Percentiles rank a stretch among this genome's conserved stretches.
Evolutionary conservation across 2,888 invertebrate genomes (phyloP).

Genomic region (Lochmaea capreae): DNA sequence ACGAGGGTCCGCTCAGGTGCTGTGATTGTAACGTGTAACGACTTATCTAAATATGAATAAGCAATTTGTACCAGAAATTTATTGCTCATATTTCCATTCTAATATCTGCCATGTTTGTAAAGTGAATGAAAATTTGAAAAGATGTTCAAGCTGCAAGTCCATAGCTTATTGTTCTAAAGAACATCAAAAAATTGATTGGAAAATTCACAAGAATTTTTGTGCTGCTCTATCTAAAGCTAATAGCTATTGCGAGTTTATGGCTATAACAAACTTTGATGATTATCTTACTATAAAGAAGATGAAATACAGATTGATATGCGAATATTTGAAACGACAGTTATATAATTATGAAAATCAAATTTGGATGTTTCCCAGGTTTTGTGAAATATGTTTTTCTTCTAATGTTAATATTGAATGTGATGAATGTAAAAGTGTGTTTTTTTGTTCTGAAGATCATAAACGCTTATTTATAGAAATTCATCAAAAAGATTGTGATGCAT

Average conservation of each 20-base stretch:
- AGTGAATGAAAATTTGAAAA: slow-evolving; percentile 42
- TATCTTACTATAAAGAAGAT: slow-evolving; percentile 32
- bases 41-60: neutral
- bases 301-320: slow-evolving; percentile 46
- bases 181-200: slow-evolving; percentile 85
- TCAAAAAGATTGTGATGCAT: slow-evolving; percentile 44
- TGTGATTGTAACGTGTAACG: too few relatives aligned
- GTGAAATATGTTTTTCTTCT: slow-evolving; percentile 52
- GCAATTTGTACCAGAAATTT: slow-evolving; percentile 8
- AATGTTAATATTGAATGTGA: slow-evolving; percentile 46
- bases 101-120: slow-evolving; percentile 54
- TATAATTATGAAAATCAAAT: slow-evolving; percentile 53
- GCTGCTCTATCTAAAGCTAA: slow-evolving; percentile 44
- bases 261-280: slow-evolving; percentile 38
- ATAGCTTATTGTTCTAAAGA: slow-evolving; percentile 82
- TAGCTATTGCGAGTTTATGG: slow-evolving; percentile 14
- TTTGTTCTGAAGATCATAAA: slow-evolving; percentile 51
- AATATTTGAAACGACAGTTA: slow-evolving; percentile 49
- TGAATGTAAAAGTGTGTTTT: slow-evolving; percentile 51
- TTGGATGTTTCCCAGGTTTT: slow-evolving; percentile 57
- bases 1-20: too few relatives aligned
- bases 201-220: slow-evolving; percentile 76
- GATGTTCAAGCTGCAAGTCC: slow-evolving; percentile 80
- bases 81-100: slow-evolving; percentile 44
- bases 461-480: slow-evolving; percentile 40